Evolutionary conservation across 2,797 vertebrate species (phyloP).

Genomic region (Tamandua tetradactyla): DNA sequence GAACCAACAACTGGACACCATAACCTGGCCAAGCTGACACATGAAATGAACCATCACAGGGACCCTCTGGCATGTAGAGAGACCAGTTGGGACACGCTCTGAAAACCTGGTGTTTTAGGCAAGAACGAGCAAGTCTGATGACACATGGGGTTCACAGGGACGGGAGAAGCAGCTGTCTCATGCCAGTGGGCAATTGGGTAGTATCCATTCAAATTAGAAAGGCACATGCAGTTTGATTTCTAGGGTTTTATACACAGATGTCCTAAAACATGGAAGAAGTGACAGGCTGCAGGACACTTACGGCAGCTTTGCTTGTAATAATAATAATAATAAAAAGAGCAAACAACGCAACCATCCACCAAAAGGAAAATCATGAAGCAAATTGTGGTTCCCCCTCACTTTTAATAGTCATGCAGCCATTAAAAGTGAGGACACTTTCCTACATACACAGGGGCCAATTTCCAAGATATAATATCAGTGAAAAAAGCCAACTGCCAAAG

Average conservation of each 20-base stretch:
- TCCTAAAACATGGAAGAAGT: background rate
- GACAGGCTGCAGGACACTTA: background rate
- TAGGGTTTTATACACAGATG: background rate
- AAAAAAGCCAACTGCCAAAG: background rate
- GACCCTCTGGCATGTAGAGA: background rate
- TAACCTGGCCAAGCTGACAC: too few species aligned
- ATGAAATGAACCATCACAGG: too few species aligned
- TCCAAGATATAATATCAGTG: background rate
- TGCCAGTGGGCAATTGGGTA: background rate
- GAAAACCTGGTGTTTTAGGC: background rate
- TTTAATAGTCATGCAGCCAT: background rate
- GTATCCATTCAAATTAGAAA: background rate
- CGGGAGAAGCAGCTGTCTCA: background rate
- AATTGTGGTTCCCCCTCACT: background rate
- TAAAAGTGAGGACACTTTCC: background rate
- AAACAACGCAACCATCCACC: background rate
- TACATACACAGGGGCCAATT: background rate
- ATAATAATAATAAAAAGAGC: background rate
- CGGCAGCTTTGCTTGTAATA: background rate
- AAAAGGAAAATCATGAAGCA: background rate
- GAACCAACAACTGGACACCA: too few species aligned
- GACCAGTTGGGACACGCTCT: background rate
- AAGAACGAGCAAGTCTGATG: background rate
- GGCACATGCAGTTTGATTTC: background rate
- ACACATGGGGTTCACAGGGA: background rate